Base-by-base conservation (phyloP, 37 sponge, comb jelly and placozoan genomes). In the Chondrosia reniformis region DNA sequence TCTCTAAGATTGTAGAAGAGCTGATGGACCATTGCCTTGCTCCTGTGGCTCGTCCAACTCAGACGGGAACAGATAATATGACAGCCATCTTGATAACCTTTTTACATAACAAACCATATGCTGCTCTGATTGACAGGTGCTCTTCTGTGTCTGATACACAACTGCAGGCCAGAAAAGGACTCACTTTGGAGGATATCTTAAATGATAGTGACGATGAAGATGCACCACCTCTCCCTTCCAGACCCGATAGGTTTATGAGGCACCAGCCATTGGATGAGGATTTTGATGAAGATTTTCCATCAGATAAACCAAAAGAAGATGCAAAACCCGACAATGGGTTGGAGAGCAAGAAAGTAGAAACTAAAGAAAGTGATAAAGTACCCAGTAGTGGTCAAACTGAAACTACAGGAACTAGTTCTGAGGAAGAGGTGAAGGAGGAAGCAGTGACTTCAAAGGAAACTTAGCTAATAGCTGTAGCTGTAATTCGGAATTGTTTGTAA, bases 31-130 rank as follows among this genome's bases (percentile, higher is more conserved):
- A 79, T 24, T 96, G 97, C 62, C 77, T 96, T 69, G 97, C 97
- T 32, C 91, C 91, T 39, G 89, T 85, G 64, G 78, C 87, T 24
- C 78, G 86, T 10, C 65, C 84, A 44, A 92, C 90, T 5, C 89
- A 89, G 9, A 61, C 83, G 6, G 97, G 97, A 36, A 92, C 93
- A 79, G 97, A 96, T 55, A 96, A 96, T 78, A 96, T 96, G 97
- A 93, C 94, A 15, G 91, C 80, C 55, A 83, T 90, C 74, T 33
- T 96, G 5, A 87, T 77, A 31, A 77, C 82, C 38, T 71, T 90
- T 45, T 67, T 96, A 17, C 84, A 93, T n/a, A 79, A 77, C 5
- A 76, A 72, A 34, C 12, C 84, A 25, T 94, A 87, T 79, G 71
- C 46, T 0, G 83, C 86, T 6, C 66, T 94, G 32, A 79, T 44